phyloP scores from a whole-genome alignment of 2,888 invertebrate genomes.

The Athalia circularis region DNA sequence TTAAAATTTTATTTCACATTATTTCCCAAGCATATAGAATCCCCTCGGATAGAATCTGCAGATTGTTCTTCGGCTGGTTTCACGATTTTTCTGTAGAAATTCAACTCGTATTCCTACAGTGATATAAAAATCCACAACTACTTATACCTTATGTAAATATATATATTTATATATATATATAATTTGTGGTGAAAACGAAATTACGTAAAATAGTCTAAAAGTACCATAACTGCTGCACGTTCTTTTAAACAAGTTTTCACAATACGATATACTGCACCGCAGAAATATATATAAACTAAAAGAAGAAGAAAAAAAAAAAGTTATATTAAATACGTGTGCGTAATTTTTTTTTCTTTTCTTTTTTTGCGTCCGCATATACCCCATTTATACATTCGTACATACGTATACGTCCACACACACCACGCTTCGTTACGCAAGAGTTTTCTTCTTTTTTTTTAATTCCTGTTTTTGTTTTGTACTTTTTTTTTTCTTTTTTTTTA shows the following conservation, averaged over 20 bases:
- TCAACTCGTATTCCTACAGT: no score
- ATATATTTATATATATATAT: not conserved
- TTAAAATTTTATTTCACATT: no score
- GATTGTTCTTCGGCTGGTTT: no score
- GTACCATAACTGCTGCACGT: not conserved
- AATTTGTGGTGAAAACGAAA: not conserved
- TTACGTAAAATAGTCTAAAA: slow-evolving; percentile 7
- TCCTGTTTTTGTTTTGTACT: not conserved
- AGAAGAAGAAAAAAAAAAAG: not conserved
- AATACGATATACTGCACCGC: no score
- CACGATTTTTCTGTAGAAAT: no score
- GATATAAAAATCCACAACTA: no score
- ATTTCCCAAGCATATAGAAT: no score
- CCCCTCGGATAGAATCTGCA: no score
- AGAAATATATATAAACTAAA: no score
- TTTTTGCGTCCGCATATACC: not conserved
- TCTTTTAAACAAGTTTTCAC: not conserved
- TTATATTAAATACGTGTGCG: not conserved
- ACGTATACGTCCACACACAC: not conserved
- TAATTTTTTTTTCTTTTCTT: not conserved
- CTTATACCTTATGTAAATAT: not conserved
- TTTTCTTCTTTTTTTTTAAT: not conserved
- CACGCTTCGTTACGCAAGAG: slow-evolving; percentile 5
- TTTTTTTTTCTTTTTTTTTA: not conserved
- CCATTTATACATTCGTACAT: no score